phyloP scores from a whole-genome alignment of 2,888 invertebrate species.

The Dugesia japonica region DNA sequence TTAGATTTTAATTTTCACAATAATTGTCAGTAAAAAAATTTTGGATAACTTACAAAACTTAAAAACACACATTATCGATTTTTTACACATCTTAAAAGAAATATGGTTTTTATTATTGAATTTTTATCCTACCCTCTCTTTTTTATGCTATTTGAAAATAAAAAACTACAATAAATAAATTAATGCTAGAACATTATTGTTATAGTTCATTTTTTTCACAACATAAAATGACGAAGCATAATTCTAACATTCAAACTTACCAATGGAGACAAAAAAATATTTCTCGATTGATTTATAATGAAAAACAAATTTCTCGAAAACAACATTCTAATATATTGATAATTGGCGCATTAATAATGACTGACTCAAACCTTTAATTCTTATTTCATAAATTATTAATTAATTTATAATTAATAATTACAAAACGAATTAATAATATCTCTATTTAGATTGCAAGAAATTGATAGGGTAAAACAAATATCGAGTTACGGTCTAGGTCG shows the following conservation, averaged over 20 bases:
- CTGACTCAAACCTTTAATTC: too few relatives aligned
- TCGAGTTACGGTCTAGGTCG: too few relatives aligned
- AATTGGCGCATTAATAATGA: too few relatives aligned
- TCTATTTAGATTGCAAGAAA: background rate
- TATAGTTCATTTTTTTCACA: too few relatives aligned
- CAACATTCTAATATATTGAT: background rate
- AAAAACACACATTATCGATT: too few relatives aligned
- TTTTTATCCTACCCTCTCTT: too few relatives aligned
- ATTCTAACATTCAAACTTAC: background rate
- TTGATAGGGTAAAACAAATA: background rate
- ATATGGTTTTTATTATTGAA: background rate
- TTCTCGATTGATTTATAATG: background rate
- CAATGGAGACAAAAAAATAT: background rate
- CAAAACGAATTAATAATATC: background rate
- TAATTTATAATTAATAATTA: background rate
- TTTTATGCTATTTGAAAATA: too few relatives aligned
- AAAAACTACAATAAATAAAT: too few relatives aligned
- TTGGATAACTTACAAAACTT: too few relatives aligned
- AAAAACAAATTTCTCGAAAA: background rate
- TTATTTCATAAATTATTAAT: background rate
- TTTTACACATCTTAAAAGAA: background rate
- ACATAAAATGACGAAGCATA: background rate
- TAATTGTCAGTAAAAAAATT: too few relatives aligned
- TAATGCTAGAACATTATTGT: too few relatives aligned
- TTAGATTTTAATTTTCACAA: too few relatives aligned